Conservation (phyloP, 2,888 invertebrate species). For the Campoplex capitator region DNA sequence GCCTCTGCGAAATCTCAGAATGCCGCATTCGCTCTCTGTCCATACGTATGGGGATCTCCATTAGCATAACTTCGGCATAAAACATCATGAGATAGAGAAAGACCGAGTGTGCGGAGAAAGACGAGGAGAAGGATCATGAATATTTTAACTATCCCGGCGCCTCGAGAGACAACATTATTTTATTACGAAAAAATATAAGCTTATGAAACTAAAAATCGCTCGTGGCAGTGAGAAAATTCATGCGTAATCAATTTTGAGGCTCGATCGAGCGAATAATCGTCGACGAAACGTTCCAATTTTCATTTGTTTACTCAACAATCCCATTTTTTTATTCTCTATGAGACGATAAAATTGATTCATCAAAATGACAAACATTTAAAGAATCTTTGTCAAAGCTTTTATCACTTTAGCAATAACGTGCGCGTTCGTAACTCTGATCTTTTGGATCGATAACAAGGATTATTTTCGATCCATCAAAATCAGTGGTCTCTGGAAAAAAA, state of each 20-base stretch:
- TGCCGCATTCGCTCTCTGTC: background rate
- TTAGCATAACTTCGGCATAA: conserved; percentile 67
- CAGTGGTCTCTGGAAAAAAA: background rate
- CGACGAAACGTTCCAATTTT: background rate
- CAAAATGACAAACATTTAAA: too few relatives aligned
- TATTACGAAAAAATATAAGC: conserved; percentile 42
- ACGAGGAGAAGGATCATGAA: conserved; percentile 61
- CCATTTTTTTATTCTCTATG: background rate
- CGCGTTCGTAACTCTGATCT: background rate
- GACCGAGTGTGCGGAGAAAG: conserved; percentile 37
- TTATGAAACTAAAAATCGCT: conserved; percentile 1
- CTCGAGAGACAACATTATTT: conserved; percentile 58
- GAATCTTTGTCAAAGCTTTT: too few relatives aligned
- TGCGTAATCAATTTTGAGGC: background rate
- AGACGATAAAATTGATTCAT: too few relatives aligned
- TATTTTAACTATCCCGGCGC: conserved; percentile 60
- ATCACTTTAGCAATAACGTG: background rate
- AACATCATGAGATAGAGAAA: conserved; percentile 53
- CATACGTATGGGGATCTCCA: conserved; percentile 47
- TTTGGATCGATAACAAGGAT: background rate
- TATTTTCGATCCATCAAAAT: background rate
- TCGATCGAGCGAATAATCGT: background rate
- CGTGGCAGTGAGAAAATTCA: conserved; percentile 3
- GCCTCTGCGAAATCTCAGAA: conserved; percentile 26
- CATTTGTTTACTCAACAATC: background rate